Evolutionary conservation across 2,797 vertebrate genomes (phyloP).

Genomic region (Artibeus jamaicensis): DNA sequence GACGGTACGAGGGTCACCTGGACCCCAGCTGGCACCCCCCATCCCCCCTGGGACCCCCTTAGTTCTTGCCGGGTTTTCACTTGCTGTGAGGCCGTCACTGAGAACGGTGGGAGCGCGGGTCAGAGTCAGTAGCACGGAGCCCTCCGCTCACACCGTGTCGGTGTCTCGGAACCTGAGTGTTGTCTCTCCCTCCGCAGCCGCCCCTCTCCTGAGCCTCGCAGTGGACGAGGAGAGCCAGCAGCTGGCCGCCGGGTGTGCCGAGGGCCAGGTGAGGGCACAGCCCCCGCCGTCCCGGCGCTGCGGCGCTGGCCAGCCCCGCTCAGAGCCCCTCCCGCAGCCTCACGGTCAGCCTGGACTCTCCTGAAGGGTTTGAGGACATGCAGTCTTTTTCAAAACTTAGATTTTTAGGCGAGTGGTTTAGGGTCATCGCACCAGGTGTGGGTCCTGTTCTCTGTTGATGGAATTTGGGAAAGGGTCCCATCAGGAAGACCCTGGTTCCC

Average conservation of each 20-base stretch:
- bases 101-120: too few species aligned
- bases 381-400: not conserved
- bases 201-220: constrained; percentile 87
- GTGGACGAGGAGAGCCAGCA: constrained; percentile 84
- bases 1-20: not conserved
- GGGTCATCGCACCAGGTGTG: not conserved
- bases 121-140: fast-evolving
- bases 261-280: constrained; percentile 86
- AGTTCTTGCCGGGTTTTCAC: too few species aligned
- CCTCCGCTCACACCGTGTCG: fast-evolving
- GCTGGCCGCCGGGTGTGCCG: constrained; percentile 87
- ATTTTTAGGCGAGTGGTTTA: not conserved
- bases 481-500: not conserved
- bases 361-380: not conserved
- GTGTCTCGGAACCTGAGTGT: too few species aligned
- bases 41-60: too few species aligned
- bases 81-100: too few species aligned
- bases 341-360: fast-evolving
- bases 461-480: fast-evolving
- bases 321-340: not conserved
- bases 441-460: not conserved
- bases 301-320: not conserved
- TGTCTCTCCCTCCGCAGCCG: constrained; percentile 78
- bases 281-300: not conserved
- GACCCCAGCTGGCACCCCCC: too few species aligned